These are phyloP conservation scores for Meganola albula DNA, from an alignment of 2,888 invertebrate genomes.

Conservation along the genomic window DNA sequence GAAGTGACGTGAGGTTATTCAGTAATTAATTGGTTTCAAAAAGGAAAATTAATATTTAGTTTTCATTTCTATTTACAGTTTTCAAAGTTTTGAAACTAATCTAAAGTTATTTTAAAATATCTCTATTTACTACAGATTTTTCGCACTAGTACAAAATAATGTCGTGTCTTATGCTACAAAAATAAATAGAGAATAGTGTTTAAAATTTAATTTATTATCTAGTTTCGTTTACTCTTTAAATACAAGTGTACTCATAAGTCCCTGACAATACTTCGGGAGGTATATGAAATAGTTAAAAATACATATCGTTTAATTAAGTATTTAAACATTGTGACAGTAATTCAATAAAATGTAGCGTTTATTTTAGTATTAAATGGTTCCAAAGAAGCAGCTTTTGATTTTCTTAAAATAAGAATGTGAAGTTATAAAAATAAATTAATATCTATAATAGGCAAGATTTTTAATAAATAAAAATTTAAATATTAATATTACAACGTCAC, in stretches of 20 bases:
- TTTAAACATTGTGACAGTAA: constrained; percentile 60
- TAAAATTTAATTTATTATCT: constrained; percentile 19
- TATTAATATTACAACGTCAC: too few species aligned
- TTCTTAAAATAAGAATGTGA: constrained; percentile 60
- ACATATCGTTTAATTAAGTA: constrained; percentile 72
- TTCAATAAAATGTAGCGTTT: constrained; percentile 55
- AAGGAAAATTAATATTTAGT: neutral
- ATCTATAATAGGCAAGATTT: too few species aligned
- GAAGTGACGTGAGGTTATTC: constrained; percentile 15
- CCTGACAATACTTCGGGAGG: constrained; percentile 36
- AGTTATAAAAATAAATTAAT: constrained; percentile 31
- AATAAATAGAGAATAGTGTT: constrained; percentile 16
- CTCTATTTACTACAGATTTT: constrained; percentile 28
- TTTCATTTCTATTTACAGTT: constrained; percentile 8
- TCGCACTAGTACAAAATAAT: constrained; percentile 62
- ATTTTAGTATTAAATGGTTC: constrained; percentile 43
- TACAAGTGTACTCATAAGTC: constrained; percentile 21
- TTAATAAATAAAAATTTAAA: too few species aligned
- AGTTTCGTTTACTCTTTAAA: constrained; percentile 16
- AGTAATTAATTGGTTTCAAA: too few species aligned
- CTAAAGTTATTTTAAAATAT: constrained; percentile 17
- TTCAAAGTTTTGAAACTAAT: constrained; percentile 12
- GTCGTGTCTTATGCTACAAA: constrained; percentile 49
- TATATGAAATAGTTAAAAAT: constrained; percentile 44
- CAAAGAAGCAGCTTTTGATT: constrained; percentile 74